These are phyloP conservation scores for Dreissena polymorpha DNA, from an alignment of 1,140 invertebrate genomes.

Conservation along the genomic window DNA sequence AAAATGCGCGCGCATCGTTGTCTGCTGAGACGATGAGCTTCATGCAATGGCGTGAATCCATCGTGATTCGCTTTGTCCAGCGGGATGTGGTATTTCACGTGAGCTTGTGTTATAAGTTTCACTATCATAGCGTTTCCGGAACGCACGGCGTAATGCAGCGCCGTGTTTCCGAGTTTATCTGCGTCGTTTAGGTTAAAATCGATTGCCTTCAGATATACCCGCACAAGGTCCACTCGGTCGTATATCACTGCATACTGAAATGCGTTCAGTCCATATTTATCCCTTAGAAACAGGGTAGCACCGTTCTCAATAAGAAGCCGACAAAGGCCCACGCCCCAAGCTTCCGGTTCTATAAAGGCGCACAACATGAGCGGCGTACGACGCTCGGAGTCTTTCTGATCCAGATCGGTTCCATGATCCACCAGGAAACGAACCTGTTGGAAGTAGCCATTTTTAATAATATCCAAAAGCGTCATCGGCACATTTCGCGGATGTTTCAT, in stretches of 20 bases:
- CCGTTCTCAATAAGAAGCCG: conserved; percentile 73
- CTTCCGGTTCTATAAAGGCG: conserved; percentile 69
- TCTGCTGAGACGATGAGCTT: conserved; percentile 54
- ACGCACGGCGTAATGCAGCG: conserved; percentile 72
- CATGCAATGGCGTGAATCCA: conserved; percentile 61
- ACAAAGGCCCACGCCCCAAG: conserved; percentile 72
- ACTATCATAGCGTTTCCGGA: conserved; percentile 64
- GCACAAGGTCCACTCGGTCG: conserved; percentile 62
- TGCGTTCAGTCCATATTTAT: conserved; percentile 71
- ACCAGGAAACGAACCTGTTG: conserved; percentile 70
- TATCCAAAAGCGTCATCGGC: conserved; percentile 51
- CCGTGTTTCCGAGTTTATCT: conserved; percentile 71
- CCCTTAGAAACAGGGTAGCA: conserved; percentile 61
- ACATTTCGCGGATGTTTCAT: conserved; percentile 34
- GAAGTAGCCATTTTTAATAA: conserved; percentile 74
- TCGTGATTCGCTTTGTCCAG: conserved; percentile 63
- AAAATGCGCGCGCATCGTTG: conserved; percentile 43
- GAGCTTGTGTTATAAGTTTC: conserved; percentile 57
- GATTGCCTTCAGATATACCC: conserved; percentile 70
- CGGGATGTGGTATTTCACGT: conserved; percentile 60
- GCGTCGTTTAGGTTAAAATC: conserved; percentile 71
- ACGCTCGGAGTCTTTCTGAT: conserved; percentile 63
- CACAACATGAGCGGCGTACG: conserved; percentile 72
- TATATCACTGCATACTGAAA: conserved; percentile 75
- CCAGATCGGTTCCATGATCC: conserved; percentile 62